Conservation (phyloP, 2,888 invertebrate species). For the Cheilosia variabilis region DNA sequence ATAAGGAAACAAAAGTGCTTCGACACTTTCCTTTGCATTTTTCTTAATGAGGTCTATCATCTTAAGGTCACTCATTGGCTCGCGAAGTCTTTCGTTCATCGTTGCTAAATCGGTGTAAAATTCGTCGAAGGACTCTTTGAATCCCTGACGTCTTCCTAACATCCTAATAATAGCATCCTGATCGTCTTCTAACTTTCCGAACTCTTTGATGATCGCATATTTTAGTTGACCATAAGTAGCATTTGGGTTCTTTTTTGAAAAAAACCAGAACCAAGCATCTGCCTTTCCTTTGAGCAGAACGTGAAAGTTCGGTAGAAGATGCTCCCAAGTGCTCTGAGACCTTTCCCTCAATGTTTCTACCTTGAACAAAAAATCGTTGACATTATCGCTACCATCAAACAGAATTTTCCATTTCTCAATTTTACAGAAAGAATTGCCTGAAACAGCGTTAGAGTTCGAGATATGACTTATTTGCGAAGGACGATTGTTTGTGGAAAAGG, state of each 20-base stretch:
- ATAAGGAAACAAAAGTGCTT: background rate
- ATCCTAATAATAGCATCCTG: too few species aligned
- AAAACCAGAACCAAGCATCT: background rate
- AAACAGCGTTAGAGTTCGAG: background rate
- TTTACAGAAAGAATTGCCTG: background rate
- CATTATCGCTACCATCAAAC: too few species aligned
- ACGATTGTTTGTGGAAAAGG: background rate
- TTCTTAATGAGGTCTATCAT: background rate
- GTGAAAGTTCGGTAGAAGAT: conserved; percentile 16
- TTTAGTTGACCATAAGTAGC: background rate
- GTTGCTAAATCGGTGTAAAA: background rate
- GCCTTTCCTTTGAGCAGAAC: conserved; percentile 9
- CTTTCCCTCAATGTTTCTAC: conserved; percentile 14
- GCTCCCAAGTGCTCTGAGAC: background rate
- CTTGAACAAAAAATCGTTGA: conserved; percentile 18
- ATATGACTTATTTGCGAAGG: background rate
- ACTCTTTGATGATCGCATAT: background rate
- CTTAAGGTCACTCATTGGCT: background rate
- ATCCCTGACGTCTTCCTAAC: too few species aligned
- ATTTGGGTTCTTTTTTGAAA: background rate
- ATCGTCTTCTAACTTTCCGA: too few species aligned
- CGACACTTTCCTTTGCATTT: background rate
- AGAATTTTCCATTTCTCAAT: too few species aligned
- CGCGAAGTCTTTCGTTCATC: background rate
- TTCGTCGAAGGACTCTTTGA: background rate